phyloP scores from a whole-genome alignment of 2,888 invertebrate species.

The Periphyllus acericola region DNA sequence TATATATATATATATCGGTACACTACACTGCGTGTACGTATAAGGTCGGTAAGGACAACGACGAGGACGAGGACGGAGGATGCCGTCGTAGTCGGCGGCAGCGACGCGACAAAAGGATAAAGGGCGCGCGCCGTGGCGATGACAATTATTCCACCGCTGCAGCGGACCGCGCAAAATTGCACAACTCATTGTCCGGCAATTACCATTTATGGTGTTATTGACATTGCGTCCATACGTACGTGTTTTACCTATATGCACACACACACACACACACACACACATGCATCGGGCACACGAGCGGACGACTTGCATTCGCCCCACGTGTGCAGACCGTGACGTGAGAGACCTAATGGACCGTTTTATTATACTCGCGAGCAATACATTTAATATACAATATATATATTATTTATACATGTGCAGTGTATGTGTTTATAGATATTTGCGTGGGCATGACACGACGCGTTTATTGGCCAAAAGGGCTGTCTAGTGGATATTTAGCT shows the following conservation, averaged over 20 bases:
- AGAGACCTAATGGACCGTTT: slow-evolving; percentile 32
- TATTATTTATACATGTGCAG: neutral
- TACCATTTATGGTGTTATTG: slow-evolving; percentile 53
- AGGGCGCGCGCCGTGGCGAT: neutral
- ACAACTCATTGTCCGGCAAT: slow-evolving; percentile 46
- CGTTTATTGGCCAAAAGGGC: slow-evolving; percentile 16
- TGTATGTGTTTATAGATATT: neutral
- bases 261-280: neutral
- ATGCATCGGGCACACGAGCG: neutral
- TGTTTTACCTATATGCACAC: neutral
- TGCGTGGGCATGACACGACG: slow-evolving; percentile 42
- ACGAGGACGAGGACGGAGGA: neutral
- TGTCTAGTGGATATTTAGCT: slow-evolving; percentile 28
- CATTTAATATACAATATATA: neutral
- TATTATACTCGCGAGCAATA: slow-evolving; percentile 2
- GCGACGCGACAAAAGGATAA: slow-evolving; percentile 5
- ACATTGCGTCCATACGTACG: slow-evolving; percentile 1
- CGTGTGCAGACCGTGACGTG: neutral
- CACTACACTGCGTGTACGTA: neutral
- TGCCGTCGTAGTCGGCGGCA: neutral
- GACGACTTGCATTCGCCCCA: neutral
- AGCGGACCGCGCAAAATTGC: slow-evolving; percentile 13
- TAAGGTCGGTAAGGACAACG: neutral
- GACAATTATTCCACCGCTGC: slow-evolving; percentile 6
- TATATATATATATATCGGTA: too few relatives aligned